Base-by-base conservation (phyloP, 2,888 invertebrate species). In the Drosophila demipolita region DNA sequence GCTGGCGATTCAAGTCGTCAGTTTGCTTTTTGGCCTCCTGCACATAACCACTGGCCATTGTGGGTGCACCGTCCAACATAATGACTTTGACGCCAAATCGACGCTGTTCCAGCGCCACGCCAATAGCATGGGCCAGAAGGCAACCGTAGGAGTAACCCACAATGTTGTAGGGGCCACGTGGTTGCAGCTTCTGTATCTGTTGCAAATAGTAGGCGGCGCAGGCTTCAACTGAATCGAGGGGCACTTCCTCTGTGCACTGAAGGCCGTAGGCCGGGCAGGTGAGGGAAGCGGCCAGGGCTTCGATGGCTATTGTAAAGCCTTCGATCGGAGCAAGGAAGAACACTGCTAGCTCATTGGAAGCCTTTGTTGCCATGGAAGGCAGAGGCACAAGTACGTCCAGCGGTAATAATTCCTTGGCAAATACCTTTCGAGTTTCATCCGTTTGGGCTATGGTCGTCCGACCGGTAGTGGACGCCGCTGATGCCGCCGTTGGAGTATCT, bases 81-180 rank as follows among this genome's bases (percentile, higher is more conserved):
- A 97, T 95, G 32, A 93, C 83, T 52, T 91, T 89, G 0, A 90
- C 91, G 12, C 69, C 69, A 71, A 93, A 92, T 3, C 91, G 91
- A 15, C 93, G 93, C 77, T 94, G 94, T 91, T 98, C 97, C 68
- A 99, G 94, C 91, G 97, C 97, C 49, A 97, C 94, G 36, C 97
- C 98, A 96, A 99, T 99, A 94, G 99, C 99, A 92, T 98, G 97
- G 11, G 98, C 99, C 36, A 99, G 96, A 78, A 97, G 96, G 36
- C 98, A 97, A 73, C 99, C 99, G 93, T 97, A 99, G 0, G 99
- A 99, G 94, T 99, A 99, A 3, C 99, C 99, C 52, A 97, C 95
- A 80, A 99, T 94, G 61, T 96, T 95, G 94, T 98, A 99, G 2
- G 99, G 98, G 64, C 98, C 97, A 50, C 94, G 93, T 4, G 96